These are phyloP conservation scores for Charadrius vociferus DNA, from an alignment of 2,113 vertebrate genomes.

Conservation along the genomic window DNA sequence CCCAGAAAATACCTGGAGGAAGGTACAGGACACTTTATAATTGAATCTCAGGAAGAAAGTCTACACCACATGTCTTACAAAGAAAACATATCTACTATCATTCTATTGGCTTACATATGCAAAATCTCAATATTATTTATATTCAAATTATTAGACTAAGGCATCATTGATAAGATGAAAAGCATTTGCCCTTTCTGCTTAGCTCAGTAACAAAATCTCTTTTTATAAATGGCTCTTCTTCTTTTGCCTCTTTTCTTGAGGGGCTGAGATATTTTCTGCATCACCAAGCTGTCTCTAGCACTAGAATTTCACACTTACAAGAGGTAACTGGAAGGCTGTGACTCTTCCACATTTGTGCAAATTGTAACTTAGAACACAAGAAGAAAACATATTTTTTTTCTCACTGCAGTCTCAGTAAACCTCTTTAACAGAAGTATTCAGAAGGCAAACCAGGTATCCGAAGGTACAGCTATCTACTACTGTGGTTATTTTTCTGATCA, in stretches of 20 bases:
- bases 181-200: neutral
- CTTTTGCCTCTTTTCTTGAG: neutral
- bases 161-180: neutral
- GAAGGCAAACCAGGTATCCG: neutral
- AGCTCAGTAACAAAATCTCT: neutral
- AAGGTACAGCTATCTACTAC: neutral
- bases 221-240: neutral
- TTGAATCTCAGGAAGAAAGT: neutral
- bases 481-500: neutral
- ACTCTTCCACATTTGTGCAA: neutral
- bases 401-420: neutral
- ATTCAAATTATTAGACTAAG: neutral
- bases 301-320: constrained; percentile 2
- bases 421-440: neutral
- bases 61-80: neutral
- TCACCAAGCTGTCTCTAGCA: neutral
- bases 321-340: neutral
- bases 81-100: neutral
- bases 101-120: neutral
- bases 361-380: neutral
- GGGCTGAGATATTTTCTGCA: neutral
- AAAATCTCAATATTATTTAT: neutral
- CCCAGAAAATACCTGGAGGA: neutral
- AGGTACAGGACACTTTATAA: fast-evolving
- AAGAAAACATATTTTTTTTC: neutral